Base-by-base conservation (phyloP, 1,140 invertebrate genomes). In the Lordiphosa mommai region DNA sequence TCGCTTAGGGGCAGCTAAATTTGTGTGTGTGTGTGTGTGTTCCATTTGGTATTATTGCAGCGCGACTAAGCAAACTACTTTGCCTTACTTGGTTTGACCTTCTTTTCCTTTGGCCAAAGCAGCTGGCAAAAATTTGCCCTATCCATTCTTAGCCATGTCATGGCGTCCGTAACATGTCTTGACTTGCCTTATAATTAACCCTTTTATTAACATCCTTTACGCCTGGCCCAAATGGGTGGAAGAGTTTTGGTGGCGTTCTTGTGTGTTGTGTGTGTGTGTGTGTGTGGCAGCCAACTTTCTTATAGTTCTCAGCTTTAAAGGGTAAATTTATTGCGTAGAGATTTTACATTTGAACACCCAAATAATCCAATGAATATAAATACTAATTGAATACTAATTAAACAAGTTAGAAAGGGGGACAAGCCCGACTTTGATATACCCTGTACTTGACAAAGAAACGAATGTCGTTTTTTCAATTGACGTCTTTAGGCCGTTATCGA, bases 131-230 rank as follows among this genome's bases (percentile, higher is more conserved):
- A 63, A 43, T 61, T 58, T 20, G 17, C 1, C 1, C 17, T 20
- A 20, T 3, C 17, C 17, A 20, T 49, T 0, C 1, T 4, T 20
- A 20, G 17, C 17, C 17, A 20, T 49, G 34, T 51, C 36, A 37
- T 41, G 44, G 23, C 51, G 46, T 60, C 27, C 7, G 33, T 49
- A 60, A 52, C 30, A 52, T 40, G 48, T 47, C 36, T 40, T 47
- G 49, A 20, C 57, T 61, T 44, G 67, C 40, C 61, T 58, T 67
- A 32, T 76, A 76, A 77, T 76, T 77, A 76, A 76, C 72, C 72
- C 72, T 53, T 72, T 72, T 72, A 67, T 61, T 71, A 77, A 77
- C 64, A 72, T 61, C 36, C 41, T 47, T 29, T 38, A 27, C 34
- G 16, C 12, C 48, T 20, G 0, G 1, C 0, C 33, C 23, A 41